Evolutionary conservation across 2,888 invertebrate genomes (phyloP).

Genomic region (Plagodis dolabraria): DNA sequence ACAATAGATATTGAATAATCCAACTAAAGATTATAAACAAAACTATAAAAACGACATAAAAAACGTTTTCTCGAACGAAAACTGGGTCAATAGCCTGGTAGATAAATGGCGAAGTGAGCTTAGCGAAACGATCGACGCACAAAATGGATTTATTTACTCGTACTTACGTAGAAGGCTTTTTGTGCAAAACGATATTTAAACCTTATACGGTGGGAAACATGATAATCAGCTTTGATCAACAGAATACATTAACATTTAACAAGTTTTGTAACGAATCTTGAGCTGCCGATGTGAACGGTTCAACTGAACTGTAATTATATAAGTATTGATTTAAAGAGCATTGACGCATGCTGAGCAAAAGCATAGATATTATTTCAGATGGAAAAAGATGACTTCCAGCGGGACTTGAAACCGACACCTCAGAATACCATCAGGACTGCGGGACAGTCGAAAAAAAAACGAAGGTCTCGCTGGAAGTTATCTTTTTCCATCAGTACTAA

Average conservation of each 20-base stretch:
- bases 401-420: too few species aligned
- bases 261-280: not conserved
- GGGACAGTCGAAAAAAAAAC: too few species aligned
- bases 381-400: too few species aligned
- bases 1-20: too few species aligned
- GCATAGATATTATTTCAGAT: too few species aligned
- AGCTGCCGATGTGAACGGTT: too few species aligned
- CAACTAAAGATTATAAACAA: constrained; percentile 40
- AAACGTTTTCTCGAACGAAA: constrained; percentile 33
- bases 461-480: too few species aligned
- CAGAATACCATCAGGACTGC: too few species aligned
- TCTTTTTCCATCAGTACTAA: too few species aligned
- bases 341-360: too few species aligned
- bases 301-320: too few species aligned
- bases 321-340: too few species aligned
- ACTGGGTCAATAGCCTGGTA: constrained; percentile 44
- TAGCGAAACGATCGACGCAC: constrained; percentile 32
- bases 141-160: constrained; percentile 7
- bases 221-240: not conserved
- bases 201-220: constrained; percentile 2
- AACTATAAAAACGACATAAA: constrained; percentile 49
- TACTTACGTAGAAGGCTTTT: constrained; percentile 9
- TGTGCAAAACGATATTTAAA: constrained; percentile 3
- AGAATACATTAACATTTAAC: not conserved
- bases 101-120: constrained; percentile 48